Base-by-base conservation (phyloP, 2,113 vertebrate genomes). In the Gopherus evgoodei region DNA sequence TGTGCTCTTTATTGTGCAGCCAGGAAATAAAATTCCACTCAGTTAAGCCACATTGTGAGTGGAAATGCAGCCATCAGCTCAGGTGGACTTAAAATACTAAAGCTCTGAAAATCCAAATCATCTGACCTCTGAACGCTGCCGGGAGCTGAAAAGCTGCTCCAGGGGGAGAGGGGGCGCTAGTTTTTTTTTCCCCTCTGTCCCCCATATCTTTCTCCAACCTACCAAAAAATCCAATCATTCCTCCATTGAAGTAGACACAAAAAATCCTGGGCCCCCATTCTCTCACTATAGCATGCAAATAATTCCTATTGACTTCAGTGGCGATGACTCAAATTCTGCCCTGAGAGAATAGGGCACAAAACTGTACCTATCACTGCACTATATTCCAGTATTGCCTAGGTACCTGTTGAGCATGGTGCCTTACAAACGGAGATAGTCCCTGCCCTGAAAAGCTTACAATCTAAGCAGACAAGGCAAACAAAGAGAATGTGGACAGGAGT, bases 21-120 rank as follows among this genome's bases (percentile, higher is more conserved):
- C 86, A 90, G 89, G 86, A 97, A 97, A 97, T 93, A 96, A 97
- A 96, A 94, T 90, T 95, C 93, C 89, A 90, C 92, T 91, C 93
- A 90, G 94, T 94, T 97, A 95, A 97, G 86, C 83, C 84, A 94
- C 49, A 59, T 11, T 85, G 88, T 81, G 83, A 95, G 86, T 88
- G 75, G 83, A 93, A 97, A 93, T 83, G 38, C 91, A 88, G 56
- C 38, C 1, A 3, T 95, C 93, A 97, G 80, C 82, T 94, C 92
- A 89, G 88, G 79, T 90, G 76, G 86, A 76, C 72, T 88, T 84
- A 76, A 81, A 91, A 81, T 83, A 82, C 27, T 87, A 86, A 62
- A 90, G 31, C 42, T 95, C 49, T 92, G 87, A 90, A 96, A 96
- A 92, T 49, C 86, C 76, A 91, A 65, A 93, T 82, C 56, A 89